Percentiles rank a stretch among this genome's conserved stretches.
Evolutionary conservation across 2,888 invertebrate species (phyloP).

Genomic region (Halocaridina rubra): DNA sequence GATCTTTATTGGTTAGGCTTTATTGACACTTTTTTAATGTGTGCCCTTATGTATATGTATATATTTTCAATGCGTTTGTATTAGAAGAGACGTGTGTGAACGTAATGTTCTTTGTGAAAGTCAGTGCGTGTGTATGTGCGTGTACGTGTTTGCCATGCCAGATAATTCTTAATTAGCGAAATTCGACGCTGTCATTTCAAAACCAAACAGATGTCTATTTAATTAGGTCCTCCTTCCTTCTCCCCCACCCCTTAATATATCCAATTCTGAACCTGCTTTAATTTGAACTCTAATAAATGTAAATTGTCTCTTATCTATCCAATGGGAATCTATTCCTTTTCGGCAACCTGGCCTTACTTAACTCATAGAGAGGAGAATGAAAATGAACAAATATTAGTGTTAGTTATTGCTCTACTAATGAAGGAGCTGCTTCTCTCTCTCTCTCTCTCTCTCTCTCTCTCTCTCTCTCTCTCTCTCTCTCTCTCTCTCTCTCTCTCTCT

Average conservation of each 20-base stretch:
- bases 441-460: background rate
- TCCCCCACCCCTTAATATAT: background rate
- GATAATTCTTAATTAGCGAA: conserved; percentile 12
- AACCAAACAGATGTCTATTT: conserved; percentile 13
- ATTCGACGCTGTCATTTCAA: conserved; percentile 10
- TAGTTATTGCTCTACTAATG: background rate
- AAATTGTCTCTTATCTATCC: conserved; percentile 13
- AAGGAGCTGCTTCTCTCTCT: background rate
- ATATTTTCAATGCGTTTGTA: too few relatives aligned
- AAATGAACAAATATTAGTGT: conserved; percentile 9
- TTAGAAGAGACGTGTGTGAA: too few relatives aligned
- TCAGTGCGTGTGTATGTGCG: too few relatives aligned
- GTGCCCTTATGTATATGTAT: too few relatives aligned
- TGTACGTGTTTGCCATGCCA: background rate
- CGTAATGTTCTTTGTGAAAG: too few relatives aligned
- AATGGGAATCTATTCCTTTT: background rate
- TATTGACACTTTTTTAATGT: too few relatives aligned
- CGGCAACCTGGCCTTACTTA: background rate
- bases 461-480: background rate
- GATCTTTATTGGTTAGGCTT: too few relatives aligned
- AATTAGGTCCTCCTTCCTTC: conserved; percentile 3
- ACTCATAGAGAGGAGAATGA: conserved; percentile 12
- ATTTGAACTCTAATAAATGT: conserved; percentile 26
- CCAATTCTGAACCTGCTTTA: background rate
- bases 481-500: background rate